Evolutionary conservation across 2,888 invertebrate genomes (phyloP).

Genomic region (Athalia circularis): DNA sequence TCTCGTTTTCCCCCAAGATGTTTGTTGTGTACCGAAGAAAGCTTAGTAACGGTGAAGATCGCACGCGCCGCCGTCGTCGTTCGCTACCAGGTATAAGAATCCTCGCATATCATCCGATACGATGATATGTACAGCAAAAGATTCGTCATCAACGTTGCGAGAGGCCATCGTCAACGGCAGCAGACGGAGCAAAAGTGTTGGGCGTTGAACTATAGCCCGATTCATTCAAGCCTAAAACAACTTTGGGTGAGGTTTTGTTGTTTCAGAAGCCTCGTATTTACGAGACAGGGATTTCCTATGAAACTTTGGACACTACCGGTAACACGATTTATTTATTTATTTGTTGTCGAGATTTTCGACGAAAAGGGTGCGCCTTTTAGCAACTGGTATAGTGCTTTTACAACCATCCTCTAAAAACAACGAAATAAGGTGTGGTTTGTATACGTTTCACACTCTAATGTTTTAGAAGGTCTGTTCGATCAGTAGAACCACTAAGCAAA

Average conservation of each 20-base stretch:
- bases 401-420: slow-evolving; percentile 27
- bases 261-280: background rate
- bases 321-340: slow-evolving; percentile 44
- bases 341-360: slow-evolving; percentile 38
- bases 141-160: background rate
- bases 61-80: slow-evolving; percentile 46
- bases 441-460: too few species aligned
- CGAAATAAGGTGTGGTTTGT: background rate
- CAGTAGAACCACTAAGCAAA: too few species aligned
- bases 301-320: background rate
- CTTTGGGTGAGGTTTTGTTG: slow-evolving; percentile 35
- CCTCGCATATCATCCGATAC: background rate
- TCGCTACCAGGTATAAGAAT: background rate
- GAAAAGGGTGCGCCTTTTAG: background rate
- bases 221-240: slow-evolving; percentile 45
- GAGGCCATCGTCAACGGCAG: background rate
- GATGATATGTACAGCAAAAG: background rate
- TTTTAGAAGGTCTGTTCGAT: too few species aligned
- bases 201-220: slow-evolving; percentile 4
- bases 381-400: slow-evolving; percentile 9
- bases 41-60: slow-evolving; percentile 49
- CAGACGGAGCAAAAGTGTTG: background rate
- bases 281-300: background rate
- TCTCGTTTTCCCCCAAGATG: slow-evolving; percentile 24
- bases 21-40: slow-evolving; percentile 52